Base-by-base conservation (phyloP, 1,140 invertebrate genomes). In the Drosophila neocordata region DNA sequence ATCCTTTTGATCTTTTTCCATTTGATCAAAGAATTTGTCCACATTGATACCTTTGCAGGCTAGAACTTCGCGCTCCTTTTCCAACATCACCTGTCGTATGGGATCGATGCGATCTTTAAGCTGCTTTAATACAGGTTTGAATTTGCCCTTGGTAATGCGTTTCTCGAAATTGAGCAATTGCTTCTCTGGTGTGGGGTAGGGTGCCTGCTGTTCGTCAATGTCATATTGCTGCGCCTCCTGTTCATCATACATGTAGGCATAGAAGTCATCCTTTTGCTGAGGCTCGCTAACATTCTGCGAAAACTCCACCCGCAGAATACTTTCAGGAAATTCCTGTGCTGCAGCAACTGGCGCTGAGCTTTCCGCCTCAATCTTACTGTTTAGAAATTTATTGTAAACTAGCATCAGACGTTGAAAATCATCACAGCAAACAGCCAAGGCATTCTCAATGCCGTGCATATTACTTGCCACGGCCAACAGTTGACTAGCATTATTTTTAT, bases 81-180 rank as follows among this genome's bases (percentile, higher is more conserved):
- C 80, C 27, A 90, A 62, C 91, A 92, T 92, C 0, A 87, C 87
- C n/a, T 80, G 64, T 0, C 84, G 61, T 56, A 92, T 92, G 44
- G 91, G 91, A 83, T 92, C 91, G 24, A 92, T 92, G 64, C 81
- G 88, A 75, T 81, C 73, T 55, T 91, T 92, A 7, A 92, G 78
- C 59, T 91, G 91, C 5, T 79, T 80, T 5, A 92, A 59, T 2
- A 92, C 91, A 0, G 91, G 91, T 38, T 89, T 88, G 13, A 92
- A 92, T 52, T 66, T 83, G 8, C 83, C 75, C 53, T 90, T 90
- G 0, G 89, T 90, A 1, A 91, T 88, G 13, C 90, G 85, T 60
- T 89, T 87, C 62, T 92, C 90, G 13, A 91, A 89, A 22, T 91
- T 91, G 5, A 90, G 76, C 12, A 92, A 58, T 44, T 91, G 84